Evolutionary conservation across 2,797 vertebrate genomes (phyloP).

Genomic region (Meda fulgida): DNA sequence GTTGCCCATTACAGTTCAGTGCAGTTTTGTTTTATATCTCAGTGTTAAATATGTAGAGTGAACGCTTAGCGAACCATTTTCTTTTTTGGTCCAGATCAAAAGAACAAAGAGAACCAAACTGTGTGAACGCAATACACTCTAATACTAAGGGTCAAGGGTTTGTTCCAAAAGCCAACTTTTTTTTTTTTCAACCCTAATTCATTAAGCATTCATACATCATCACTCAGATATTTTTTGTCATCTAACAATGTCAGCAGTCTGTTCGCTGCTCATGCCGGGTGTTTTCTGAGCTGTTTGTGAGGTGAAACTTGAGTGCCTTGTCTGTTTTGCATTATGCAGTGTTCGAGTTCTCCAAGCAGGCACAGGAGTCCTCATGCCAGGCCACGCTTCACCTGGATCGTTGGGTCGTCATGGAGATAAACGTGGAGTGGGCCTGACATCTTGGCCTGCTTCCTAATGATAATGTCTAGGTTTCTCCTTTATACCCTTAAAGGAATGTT

Average conservation of each 20-base stretch:
- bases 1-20: not conserved
- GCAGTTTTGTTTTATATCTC: not conserved
- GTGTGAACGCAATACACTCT: not conserved
- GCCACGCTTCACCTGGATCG: constrained; percentile 13
- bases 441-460: not conserved
- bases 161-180: not conserved
- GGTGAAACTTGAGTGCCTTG: constrained; percentile 49
- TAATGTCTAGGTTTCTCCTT: not conserved
- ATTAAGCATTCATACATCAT: not conserved
- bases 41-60: not conserved
- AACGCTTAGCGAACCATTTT: not conserved
- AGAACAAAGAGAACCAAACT: not conserved
- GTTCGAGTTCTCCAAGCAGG: constrained; percentile 28
- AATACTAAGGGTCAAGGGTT: not conserved
- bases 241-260: not conserved
- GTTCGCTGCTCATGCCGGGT: not conserved
- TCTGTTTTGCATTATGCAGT: constrained; percentile 58
- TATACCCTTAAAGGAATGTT: not conserved
- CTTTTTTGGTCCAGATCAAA: not conserved
- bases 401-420: constrained; percentile 42
- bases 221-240: not conserved
- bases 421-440: not conserved
- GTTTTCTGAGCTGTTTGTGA: constrained; percentile 31
- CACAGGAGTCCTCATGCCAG: constrained; percentile 11
- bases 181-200: not conserved